Base-by-base conservation (phyloP, 2,888 invertebrate genomes). In the Euplexia lucipara region DNA sequence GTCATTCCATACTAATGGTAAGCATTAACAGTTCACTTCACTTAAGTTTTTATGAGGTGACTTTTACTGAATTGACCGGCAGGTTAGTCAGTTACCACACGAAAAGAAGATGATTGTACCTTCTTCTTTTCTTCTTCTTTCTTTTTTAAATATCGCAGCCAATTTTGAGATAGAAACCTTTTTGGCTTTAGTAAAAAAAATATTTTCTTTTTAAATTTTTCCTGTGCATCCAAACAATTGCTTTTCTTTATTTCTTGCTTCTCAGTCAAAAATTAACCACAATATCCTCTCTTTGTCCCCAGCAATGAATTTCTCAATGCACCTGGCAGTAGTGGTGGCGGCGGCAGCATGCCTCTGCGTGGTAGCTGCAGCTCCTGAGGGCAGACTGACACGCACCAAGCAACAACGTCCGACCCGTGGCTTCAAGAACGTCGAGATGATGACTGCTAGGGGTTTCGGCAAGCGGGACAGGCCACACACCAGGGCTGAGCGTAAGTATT, bases 401-500 rank as follows among this genome's bases (percentile, higher is more conserved):
- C 95, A 96, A 79, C 95, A 96, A 75, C 92, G 96, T 6, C 95
- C 96, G 0, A 96, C 96, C 32, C 94, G 97, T 56, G 96, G 96
- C 32, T 96, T 97, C 90, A 96, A 96, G 87, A 96, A 96, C 86
- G 95, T 96, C 62, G 96, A 96, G 82, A 96, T 96, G 90, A 96
- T 96, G 87, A 96, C 96, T 0, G 96, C 96, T 0, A 89, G 97
- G 75, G 96, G 96, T 53, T 97, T 96, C 84, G 97, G 97, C 54
- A 97, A 97, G 90, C 92, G 97, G 26, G 96, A 95, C 70, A 85
- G 92, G 26, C 91, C 92, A 45, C 88, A 91, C 67, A 86, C 90
- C 18, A 88, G 92, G 80, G 85, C 92, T 70, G 94, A 95, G 81
- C 91, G 95, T 95, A 67, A 91, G 95, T 91, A 35, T 41, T 4